phyloP scores from a whole-genome alignment of 2,113 vertebrate species.

The Procavia capensis region DNA sequence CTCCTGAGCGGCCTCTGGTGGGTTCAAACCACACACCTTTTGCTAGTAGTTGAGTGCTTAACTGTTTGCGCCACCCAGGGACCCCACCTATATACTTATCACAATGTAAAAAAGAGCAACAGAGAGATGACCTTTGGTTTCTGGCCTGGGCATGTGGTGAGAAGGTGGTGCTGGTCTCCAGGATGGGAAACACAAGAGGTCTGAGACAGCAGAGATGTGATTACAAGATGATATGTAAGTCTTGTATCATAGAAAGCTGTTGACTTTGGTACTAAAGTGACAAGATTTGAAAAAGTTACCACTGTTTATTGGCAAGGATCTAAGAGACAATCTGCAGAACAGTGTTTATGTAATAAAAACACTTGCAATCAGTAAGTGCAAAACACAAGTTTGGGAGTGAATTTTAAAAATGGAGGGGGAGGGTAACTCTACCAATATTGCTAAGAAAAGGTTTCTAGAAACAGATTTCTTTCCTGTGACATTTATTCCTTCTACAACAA shows the following conservation, averaged over 20 bases:
- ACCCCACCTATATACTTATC: not conserved
- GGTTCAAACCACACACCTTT: not conserved
- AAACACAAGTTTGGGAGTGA: slow-evolving; percentile 10
- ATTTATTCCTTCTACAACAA: slow-evolving; percentile 56
- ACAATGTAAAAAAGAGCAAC: not conserved
- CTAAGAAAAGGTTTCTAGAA: slow-evolving; percentile 48
- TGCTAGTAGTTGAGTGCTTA: not conserved
- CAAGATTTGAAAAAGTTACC: not conserved
- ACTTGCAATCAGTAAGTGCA: not conserved
- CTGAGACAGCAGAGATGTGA: not conserved
- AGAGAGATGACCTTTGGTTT: not conserved
- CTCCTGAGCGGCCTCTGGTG: not conserved
- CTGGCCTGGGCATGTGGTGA: not conserved
- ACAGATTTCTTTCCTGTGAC: slow-evolving; percentile 48
- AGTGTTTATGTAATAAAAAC: slow-evolving; percentile 1
- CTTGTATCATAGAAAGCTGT: not conserved
- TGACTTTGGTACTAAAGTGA: slow-evolving; percentile 17
- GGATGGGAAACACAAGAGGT: not conserved
- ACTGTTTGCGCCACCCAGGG: not conserved
- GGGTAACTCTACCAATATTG: not conserved
- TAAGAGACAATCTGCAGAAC: not conserved
- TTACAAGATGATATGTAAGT: not conserved
- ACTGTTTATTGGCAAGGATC: not conserved
- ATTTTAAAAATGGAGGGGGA: not conserved
- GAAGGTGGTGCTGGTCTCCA: not conserved